These are phyloP conservation scores for Mesochorus sp. DNA, from an alignment of 2,888 invertebrate genomes.

Conservation along the genomic window DNA sequence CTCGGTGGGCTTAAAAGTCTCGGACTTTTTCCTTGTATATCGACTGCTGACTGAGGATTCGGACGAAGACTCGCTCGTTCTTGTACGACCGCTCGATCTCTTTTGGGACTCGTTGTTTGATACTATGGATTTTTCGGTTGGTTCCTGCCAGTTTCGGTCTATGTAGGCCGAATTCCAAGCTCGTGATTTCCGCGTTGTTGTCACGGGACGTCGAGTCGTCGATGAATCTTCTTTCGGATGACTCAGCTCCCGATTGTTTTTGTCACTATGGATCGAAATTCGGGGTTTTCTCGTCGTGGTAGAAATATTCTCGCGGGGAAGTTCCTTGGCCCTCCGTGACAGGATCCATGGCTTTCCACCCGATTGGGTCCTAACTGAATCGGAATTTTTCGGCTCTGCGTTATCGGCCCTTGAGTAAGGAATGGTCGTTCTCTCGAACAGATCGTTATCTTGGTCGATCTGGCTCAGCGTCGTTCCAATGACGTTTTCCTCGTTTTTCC, in stretches of 20 bases:
- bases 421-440: slow-evolving; percentile 42
- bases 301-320: slow-evolving; percentile 42
- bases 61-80: slow-evolving; percentile 42
- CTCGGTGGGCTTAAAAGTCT: slow-evolving; percentile 58
- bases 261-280: slow-evolving; percentile 55
- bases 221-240: slow-evolving; percentile 26
- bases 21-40: slow-evolving; percentile 66
- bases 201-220: slow-evolving; percentile 28
- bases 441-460: slow-evolving; percentile 33
- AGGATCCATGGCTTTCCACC: slow-evolving; percentile 35
- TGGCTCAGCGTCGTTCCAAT: slow-evolving; percentile 15
- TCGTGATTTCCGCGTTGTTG: slow-evolving; percentile 54
- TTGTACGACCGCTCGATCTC: slow-evolving; percentile 46
- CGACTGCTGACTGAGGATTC: slow-evolving; percentile 59
- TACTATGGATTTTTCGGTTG: slow-evolving; percentile 26
- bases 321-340: slow-evolving; percentile 50
- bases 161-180: slow-evolving; percentile 59
- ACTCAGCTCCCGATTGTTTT: slow-evolving; percentile 54
- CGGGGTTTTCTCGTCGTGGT: slow-evolving; percentile 56
- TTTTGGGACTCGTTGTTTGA: too few relatives aligned
- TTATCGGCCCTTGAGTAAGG: slow-evolving; percentile 38
- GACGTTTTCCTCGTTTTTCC: slow-evolving; percentile 27
- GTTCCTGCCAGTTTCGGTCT: slow-evolving; percentile 63
- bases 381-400: neutral
- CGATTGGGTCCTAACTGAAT: slow-evolving; percentile 40